Percentiles rank a stretch among this genome's conserved stretches.
Evolutionary conservation across 1,140 invertebrate species (phyloP).

Genomic region (Drosophila athabasca): DNA sequence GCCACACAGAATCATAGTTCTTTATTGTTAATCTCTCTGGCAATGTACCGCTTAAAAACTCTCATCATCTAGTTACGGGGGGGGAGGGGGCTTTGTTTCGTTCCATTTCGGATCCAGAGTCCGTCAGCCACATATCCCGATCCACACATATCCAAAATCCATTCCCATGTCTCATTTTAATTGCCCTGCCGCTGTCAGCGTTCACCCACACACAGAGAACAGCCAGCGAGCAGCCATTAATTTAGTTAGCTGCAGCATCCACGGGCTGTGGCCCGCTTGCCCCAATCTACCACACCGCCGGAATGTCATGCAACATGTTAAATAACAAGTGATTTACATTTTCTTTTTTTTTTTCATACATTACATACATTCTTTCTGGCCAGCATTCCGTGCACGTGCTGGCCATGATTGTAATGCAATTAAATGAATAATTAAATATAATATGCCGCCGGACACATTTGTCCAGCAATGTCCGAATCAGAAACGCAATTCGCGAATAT

Average conservation of each 20-base stretch:
- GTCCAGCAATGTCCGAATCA: background rate
- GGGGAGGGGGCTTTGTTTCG: too few relatives aligned
- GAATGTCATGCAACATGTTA: constrained; percentile 29
- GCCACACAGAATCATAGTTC: too few relatives aligned
- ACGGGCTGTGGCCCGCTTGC: background rate
- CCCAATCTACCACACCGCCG: background rate
- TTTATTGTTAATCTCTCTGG: too few relatives aligned
- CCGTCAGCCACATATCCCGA: constrained; percentile 13
- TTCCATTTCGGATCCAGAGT: too few relatives aligned
- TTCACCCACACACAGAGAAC: background rate
- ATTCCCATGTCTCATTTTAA: constrained; percentile 31
- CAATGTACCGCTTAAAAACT: too few relatives aligned
- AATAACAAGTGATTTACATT: constrained; percentile 32
- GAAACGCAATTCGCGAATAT: too few relatives aligned
- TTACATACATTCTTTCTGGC: too few relatives aligned
- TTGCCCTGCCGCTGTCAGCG: constrained; percentile 17
- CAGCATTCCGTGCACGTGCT: background rate
- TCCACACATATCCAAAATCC: background rate
- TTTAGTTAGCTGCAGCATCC: constrained; percentile 30
- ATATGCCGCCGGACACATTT: constrained; percentile 16
- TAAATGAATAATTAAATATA: constrained; percentile 47
- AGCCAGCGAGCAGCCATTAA: constrained; percentile 15
- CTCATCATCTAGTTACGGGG: too few relatives aligned
- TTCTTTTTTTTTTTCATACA: constrained; percentile 1
- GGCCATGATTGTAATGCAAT: constrained; percentile 38